Conservation (phyloP, 2,797 vertebrate genomes). For the Threskiornis aethiopicus region DNA sequence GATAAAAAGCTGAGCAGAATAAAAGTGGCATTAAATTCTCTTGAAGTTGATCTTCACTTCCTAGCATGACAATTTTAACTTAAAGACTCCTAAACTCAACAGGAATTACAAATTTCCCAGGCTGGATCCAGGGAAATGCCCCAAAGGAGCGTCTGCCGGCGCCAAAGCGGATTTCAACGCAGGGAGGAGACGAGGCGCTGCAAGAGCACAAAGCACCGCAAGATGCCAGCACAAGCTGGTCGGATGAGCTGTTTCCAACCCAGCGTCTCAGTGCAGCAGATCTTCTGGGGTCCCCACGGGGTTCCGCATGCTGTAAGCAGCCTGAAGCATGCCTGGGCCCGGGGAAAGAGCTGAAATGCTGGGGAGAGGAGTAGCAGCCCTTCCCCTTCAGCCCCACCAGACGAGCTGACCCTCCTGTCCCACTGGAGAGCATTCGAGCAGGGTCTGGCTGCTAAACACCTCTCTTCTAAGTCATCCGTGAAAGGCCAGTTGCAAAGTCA, state of each 20-base stretch:
- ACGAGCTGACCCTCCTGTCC: background rate
- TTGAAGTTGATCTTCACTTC: background rate
- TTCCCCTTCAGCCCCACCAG: background rate
- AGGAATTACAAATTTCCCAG: background rate
- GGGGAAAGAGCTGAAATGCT: background rate
- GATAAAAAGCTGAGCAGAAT: background rate
- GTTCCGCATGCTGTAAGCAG: background rate
- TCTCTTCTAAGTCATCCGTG: background rate
- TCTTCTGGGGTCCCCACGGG: background rate
- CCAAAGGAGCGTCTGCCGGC: background rate
- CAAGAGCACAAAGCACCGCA: background rate
- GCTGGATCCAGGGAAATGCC: accelerated
- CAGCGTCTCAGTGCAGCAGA: accelerated
- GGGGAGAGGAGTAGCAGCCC: background rate
- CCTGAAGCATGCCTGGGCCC: background rate
- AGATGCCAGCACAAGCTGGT: background rate
- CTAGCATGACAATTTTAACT: background rate
- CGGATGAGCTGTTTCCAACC: background rate
- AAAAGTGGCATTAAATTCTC: background rate
- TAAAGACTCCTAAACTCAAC: background rate
- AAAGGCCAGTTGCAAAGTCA: background rate
- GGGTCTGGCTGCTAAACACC: background rate
- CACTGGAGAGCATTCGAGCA: accelerated
- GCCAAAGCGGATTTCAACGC: accelerated
- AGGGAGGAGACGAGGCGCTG: accelerated